Evolutionary conservation across 2,113 vertebrate genomes (phyloP), one percentile per base, ranked within the genome.

Genomic region (Vulpes ferrilata): DNA sequence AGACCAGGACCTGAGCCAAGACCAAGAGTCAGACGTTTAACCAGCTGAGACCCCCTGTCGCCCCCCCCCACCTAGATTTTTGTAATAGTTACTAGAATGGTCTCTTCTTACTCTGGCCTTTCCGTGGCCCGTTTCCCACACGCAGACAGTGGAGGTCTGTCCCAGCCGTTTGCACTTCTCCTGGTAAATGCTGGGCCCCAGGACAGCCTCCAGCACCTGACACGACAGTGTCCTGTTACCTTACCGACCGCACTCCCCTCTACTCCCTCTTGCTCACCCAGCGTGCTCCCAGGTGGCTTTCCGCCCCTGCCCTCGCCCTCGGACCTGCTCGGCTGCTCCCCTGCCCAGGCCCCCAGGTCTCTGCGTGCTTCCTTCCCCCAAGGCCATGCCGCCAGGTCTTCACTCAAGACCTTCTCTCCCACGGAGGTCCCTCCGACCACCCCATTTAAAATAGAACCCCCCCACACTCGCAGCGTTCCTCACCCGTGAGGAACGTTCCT

Each of bases 151-250:
- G 86, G 43, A 38, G 43, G 17, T 38, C 10, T 5, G 17, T 51
- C 51, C 60, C 8, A 55, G 64, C 78, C 19, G 10, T 38, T 67
- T 38, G 43, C 11, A 3, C 25, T 67, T 89, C 60, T 76, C 32
- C 90, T 79, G 20, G 20, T 53, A 53, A 85, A 65, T 32, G 38
- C 59, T 5, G 30, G 20, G 51, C 27, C 30, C 57, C 32, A 62
- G 3, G 25, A 5, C 11, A 32, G 23, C 59, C 71, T 27, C 0
- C 17, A 4, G 57, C 32, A 0, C 53, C 25, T 38, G 23, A 7
- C 35, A 0, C 23, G 22, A n/a, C 2, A 27, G 30, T 5, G 2
- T 48, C 53, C 38, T 5, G 2, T 35, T 38, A 12, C 74, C 30
- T 16, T 43, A 51, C 64, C 16, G 43, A 59, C 38, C 10, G 32